Base-by-base conservation (phyloP, 2,797 vertebrate genomes). In the Australoheros facetus region DNA sequence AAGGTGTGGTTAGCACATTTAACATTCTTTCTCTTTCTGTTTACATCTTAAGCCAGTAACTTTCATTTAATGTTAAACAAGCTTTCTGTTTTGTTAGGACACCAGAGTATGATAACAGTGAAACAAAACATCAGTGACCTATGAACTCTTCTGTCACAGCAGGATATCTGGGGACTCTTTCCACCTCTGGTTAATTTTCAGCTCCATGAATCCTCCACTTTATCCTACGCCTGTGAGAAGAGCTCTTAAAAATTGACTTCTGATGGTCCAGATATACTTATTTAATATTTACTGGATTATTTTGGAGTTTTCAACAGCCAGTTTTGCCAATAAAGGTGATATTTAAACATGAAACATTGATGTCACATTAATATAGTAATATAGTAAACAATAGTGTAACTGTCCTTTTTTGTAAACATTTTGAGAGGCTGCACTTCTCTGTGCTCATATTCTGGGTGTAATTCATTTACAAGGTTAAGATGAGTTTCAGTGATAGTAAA, bases 151-250 rank as follows among this genome's bases (percentile, higher is more conserved):
- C 39, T 42, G 10, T 0, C 4, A 45, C 42, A 45, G 12, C 42
- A 0, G 48, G 56, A 75, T 76, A 71, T 84, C 80, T 82, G 34
- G 45, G 72, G 45, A 80, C 60, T 84, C 42, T 81, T 84, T 66
- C 62, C 1, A 0, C 14, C 39, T 19, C 51, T 54, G 19, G 8
- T n/a, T 11, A 21, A 54, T 10, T 54, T n/a, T 54, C 9, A 9
- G 51, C 8, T 66, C 39, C 17, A 9, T 66, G 39, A 45, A 23
- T 2, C 42, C 42, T 45, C 42, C 13, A 14, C 23, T 16, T 66
- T 66, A 45, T 45, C 42, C 60, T 64, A 26, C 4, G 23, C 39
- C 14, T 45, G 39, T 45, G 13, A 45, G 42, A 48, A 16, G 14
- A 48, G 45, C 4, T 16, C 4, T 48, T 14, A 14, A 48, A 45